Percentiles rank a stretch among this genome's conserved stretches.
phyloP scores from a whole-genome alignment of 2,797 vertebrate species.

The Sebastes steindachneri region DNA sequence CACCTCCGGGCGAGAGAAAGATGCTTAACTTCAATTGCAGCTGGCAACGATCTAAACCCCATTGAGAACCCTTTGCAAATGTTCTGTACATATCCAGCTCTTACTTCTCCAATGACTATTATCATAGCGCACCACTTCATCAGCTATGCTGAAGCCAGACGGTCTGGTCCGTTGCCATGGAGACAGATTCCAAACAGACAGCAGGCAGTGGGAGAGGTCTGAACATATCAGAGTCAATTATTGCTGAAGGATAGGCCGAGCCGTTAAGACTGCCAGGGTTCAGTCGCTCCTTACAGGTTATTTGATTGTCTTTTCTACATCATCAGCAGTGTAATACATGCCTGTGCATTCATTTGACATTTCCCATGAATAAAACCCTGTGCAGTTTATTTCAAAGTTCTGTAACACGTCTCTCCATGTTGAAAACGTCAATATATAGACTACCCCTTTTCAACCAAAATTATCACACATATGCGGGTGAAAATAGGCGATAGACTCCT shows the following conservation, averaged over 20 bases:
- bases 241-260: constrained; percentile 35
- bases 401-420: background rate
- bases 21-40: background rate
- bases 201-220: constrained; percentile 49
- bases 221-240: constrained; percentile 41
- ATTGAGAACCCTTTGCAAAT: constrained; percentile 3
- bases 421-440: background rate
- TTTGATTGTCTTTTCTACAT: background rate
- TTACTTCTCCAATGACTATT: constrained; percentile 18
- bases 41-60: background rate
- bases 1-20: background rate
- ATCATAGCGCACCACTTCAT: constrained; percentile 52
- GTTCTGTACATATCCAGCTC: constrained; percentile 8
- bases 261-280: constrained; percentile 8
- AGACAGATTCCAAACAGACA: constrained; percentile 61
- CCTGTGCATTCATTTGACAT: background rate
- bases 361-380: background rate
- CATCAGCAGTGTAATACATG: background rate
- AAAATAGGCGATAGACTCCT: no score
- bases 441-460: no score
- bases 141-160: constrained; percentile 46
- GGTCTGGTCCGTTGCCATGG: constrained; percentile 67
- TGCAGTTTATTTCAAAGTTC: background rate
- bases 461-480: no score
- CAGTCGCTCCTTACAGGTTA: background rate